phyloP scores from a whole-genome alignment of 1,140 invertebrate species.

The Hylaeus anthracinus region DNA sequence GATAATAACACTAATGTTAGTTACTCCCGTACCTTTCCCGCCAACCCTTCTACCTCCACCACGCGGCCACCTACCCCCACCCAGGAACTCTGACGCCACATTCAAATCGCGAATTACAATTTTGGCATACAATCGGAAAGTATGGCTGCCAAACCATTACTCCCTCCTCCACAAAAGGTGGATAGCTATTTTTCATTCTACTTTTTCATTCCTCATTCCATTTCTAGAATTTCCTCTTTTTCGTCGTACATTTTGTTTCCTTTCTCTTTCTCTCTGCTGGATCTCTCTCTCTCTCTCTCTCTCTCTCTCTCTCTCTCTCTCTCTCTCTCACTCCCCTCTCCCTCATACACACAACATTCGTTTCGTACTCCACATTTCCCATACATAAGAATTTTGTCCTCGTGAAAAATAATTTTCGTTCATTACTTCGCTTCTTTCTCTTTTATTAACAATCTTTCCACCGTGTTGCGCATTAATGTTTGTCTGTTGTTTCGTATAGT shows the following conservation, averaged over 20 bases:
- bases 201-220: background rate
- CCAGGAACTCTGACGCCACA: background rate
- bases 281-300: background rate
- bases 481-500: background rate
- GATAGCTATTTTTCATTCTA: background rate
- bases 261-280: background rate
- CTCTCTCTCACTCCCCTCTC: background rate
- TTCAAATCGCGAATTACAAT: slow-evolving; percentile 17
- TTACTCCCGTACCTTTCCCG: slow-evolving; percentile 46
- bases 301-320: background rate
- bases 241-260: background rate
- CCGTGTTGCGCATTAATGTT: background rate
- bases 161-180: background rate
- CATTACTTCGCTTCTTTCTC: background rate
- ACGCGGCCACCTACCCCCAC: slow-evolving; percentile 7
- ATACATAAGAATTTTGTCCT: slow-evolving; percentile 2
- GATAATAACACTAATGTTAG: slow-evolving; percentile 79
- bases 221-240: background rate
- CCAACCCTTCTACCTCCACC: slow-evolving; percentile 2
- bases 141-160: background rate
- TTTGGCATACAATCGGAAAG: background rate
- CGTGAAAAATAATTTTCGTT: slow-evolving; percentile 27
- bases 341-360: background rate
- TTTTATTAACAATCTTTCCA: background rate
- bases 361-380: background rate